Base-by-base conservation (phyloP, 2,113 vertebrate species). In the Strix uralensis region DNA sequence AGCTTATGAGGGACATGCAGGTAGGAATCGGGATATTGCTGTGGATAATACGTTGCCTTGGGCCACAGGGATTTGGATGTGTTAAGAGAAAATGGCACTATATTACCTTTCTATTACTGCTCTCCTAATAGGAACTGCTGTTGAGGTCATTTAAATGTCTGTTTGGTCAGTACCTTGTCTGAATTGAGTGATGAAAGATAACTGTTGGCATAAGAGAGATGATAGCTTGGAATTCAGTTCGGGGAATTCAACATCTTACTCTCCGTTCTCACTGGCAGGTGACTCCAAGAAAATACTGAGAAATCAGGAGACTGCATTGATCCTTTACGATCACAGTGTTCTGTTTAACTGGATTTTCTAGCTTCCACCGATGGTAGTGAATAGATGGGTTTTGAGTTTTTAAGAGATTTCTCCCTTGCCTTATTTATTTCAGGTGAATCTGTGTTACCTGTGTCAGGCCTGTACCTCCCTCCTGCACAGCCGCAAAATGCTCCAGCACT, bases 401-500 rank as follows among this genome's bases (percentile, higher is more conserved):
- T 63, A 44, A 38, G 88, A 91, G 25, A 36, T 46, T 81, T 72
- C 36, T 91, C 27, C 32, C 26, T 81, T 62, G 32, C 5, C 40
- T 25, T 51, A 4, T 92, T n/a, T 67, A 19, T 95, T 61, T n/a
- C 97, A 99, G 99, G 99, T 99, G 25, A 99, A 99, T 87, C 97
- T 99, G 69, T 99, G 99, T 91, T 99, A 99, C 96, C 94, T 99
- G 95, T 99, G 99, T 81, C 99, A 99, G 98, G 99, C 99, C 75
- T 99, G 99, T 86, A 99, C 99, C 5, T 99, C 99, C 72, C 99
- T 99, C 66, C 98, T 99, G 49, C 99, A 99, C 96, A 99, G 99
- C 98, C 99, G 99, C 87, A 99, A 99, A 97, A 99, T 99, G 99
- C 99, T 99, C 32, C 99, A 99, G 96, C 99, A 99, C 98, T 99